A percentile compares a stretch with the other conserved stretches of the same genome.
Conservation (phyloP, 2,113 vertebrate species). For the Sinocyclocheilus grahami region DNA sequence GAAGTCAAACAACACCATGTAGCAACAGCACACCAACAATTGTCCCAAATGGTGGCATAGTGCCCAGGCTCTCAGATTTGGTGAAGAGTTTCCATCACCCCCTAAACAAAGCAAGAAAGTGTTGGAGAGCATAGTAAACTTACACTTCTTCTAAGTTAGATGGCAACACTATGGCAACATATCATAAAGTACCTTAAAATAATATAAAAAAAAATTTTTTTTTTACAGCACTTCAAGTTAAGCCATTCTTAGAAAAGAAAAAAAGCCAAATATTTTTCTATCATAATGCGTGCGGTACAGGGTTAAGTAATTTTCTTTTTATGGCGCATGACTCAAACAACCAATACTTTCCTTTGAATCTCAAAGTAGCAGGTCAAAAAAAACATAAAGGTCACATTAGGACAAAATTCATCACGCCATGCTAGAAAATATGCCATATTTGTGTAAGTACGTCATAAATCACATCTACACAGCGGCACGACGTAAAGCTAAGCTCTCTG, state of each 20-base stretch:
- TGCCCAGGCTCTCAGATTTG: background rate
- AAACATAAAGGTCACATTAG: background rate
- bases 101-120: background rate
- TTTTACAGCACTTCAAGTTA: no score
- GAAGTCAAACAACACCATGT: background rate
- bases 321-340: background rate
- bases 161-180: no score
- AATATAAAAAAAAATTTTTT: no score
- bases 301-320: background rate
- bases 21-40: constrained; percentile 40
- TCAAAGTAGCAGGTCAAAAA: background rate
- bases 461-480: background rate
- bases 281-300: no score
- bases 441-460: background rate
- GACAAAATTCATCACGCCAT: background rate
- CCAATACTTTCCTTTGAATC: background rate
- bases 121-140: background rate
- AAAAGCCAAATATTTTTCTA: no score
- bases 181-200: no score
- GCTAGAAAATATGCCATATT: background rate
- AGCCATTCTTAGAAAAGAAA: no score
- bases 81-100: background rate
- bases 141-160: no score
- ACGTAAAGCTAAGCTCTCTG: background rate
- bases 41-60: constrained; percentile 18